Conservation (phyloP, 2,888 invertebrate genomes). For the Empis stercorea region DNA sequence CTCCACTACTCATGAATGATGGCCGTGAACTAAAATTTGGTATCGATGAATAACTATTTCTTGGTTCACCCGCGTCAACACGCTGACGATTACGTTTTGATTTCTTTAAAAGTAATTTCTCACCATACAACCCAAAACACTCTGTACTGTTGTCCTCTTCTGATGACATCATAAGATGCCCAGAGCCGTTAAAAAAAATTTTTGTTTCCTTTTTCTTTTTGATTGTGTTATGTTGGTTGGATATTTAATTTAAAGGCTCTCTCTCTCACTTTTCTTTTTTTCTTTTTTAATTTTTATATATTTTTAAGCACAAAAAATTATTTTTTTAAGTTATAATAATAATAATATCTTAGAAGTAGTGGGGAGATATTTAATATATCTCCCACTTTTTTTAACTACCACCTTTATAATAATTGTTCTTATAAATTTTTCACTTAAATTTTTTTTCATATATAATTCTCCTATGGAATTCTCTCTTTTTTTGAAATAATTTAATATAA, state of each 20-base stretch:
- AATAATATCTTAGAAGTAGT: neutral
- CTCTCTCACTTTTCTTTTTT: too few species aligned
- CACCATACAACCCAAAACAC: constrained; percentile 87
- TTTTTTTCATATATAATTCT: too few species aligned
- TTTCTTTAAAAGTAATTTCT: constrained; percentile 86
- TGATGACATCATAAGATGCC: constrained; percentile 87
- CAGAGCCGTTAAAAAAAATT: neutral
- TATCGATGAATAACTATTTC: constrained; percentile 80
- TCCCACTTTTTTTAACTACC: constrained; percentile 7
- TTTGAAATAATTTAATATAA: too few species aligned
- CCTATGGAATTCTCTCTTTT: too few species aligned
- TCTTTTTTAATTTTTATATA: too few species aligned
- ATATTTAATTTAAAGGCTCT: too few species aligned
- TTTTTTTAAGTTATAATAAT: too few species aligned
- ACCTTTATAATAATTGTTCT: too few species aligned
- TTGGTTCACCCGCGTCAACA: constrained; percentile 91
- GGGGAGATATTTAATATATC: constrained; percentile 15
- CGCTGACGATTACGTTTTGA: constrained; percentile 83
- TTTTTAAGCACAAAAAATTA: too few species aligned
- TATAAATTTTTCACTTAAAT: too few species aligned
- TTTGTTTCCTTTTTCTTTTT: too few species aligned
- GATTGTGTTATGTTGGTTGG: too few species aligned
- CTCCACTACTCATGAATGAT: constrained; percentile 72
- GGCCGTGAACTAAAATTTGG: constrained; percentile 64
- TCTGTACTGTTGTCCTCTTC: constrained; percentile 81